A percentile compares a stretch with the other conserved stretches of the same genome.
phyloP scores from a whole-genome alignment of 2,797 vertebrate genomes.

The Scyliorhinus canicula region DNA sequence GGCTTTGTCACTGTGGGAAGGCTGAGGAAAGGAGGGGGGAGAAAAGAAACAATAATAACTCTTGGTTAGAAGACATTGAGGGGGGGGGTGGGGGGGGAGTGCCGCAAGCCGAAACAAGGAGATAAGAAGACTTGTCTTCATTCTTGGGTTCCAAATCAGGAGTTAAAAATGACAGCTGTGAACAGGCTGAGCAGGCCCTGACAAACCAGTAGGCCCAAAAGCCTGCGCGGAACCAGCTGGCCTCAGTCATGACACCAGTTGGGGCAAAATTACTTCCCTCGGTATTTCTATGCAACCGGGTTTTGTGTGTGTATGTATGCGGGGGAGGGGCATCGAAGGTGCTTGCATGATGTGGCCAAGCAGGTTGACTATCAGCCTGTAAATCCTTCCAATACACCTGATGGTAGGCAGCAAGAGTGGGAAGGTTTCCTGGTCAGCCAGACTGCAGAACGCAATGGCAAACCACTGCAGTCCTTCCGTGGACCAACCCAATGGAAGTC shows the following conservation, averaged over 20 bases:
- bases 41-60: background rate
- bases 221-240: background rate
- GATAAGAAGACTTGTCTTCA: background rate
- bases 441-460: no score
- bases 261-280: background rate
- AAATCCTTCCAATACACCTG: no score
- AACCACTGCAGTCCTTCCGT: no score
- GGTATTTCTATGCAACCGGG: no score
- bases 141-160: background rate
- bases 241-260: background rate
- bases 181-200: background rate
- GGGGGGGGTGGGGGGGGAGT: background rate
- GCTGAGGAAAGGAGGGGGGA: slow-evolving; percentile 56
- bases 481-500: no score
- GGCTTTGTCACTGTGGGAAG: slow-evolving; percentile 90
- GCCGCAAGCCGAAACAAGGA: background rate
- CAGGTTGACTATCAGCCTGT: no score
- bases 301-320: no score
- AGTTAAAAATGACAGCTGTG: background rate
- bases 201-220: background rate
- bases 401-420: no score
- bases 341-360: no score
- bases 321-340: no score
- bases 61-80: background rate
- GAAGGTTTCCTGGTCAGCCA: no score